A percentile compares a stretch with the other conserved stretches of the same genome.
Evolutionary conservation across 2,888 invertebrate species (phyloP).

Genomic region (Phanerotoma sp.): DNA sequence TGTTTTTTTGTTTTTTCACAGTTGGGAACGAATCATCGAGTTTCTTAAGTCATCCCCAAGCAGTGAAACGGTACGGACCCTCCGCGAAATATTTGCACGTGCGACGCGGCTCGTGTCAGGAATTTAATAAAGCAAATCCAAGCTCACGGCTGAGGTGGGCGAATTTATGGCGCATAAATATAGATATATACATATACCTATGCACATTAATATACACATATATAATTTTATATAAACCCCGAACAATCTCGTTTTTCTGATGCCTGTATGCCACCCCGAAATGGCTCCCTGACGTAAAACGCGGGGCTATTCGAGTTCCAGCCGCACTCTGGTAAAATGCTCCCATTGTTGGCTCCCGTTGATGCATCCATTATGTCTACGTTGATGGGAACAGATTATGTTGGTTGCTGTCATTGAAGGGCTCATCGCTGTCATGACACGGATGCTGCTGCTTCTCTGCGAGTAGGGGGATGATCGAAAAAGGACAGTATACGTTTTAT

Average conservation of each 20-base stretch:
- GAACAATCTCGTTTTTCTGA: background rate
- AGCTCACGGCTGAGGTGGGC: slow-evolving; percentile 28
- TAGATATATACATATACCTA: background rate
- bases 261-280: background rate
- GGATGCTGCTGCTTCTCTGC: slow-evolving; percentile 43
- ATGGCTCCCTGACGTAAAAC: background rate
- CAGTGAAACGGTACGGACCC: slow-evolving; percentile 9
- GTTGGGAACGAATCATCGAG: background rate
- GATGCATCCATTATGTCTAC: slow-evolving; percentile 53
- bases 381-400: slow-evolving; percentile 56
- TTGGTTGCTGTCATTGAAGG: slow-evolving; percentile 52
- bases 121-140: slow-evolving; percentile 55
- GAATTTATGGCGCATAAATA: slow-evolving; percentile 13
- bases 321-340: slow-evolving; percentile 41
- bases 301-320: slow-evolving; percentile 33
- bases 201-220: background rate
- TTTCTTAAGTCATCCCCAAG: slow-evolving; percentile 28
- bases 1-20: background rate
- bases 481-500: slow-evolving; percentile 13
- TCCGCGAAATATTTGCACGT: slow-evolving; percentile 53
- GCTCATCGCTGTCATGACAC: slow-evolving; percentile 50
- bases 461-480: slow-evolving; percentile 20
- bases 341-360: slow-evolving; percentile 45
- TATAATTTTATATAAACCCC: background rate
- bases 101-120: slow-evolving; percentile 50